A percentile compares a stretch with the other conserved stretches of the same genome.
These are phyloP conservation scores for Holacanthus passer DNA, from an alignment of 2,113 vertebrate species.

Conservation along the genomic window DNA sequence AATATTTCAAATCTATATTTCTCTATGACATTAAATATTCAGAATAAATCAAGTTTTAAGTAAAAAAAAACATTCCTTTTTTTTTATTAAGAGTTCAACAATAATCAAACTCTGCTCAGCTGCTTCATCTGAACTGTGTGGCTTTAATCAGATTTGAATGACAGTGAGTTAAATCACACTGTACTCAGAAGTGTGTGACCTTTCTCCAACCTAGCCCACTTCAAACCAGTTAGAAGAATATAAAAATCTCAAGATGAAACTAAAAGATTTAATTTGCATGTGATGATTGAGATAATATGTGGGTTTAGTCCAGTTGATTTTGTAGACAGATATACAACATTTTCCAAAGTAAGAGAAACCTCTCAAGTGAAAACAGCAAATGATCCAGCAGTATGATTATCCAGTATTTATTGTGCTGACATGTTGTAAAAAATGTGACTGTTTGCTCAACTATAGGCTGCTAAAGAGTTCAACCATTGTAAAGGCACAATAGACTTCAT, in stretches of 20 bases:
- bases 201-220: too few relatives aligned
- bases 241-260: too few relatives aligned
- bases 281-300: too few relatives aligned
- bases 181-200: too few relatives aligned
- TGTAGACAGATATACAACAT: too few relatives aligned
- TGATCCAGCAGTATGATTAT: neutral
- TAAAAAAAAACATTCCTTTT: neutral
- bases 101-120: too few relatives aligned
- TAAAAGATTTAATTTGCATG: too few relatives aligned
- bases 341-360: too few relatives aligned
- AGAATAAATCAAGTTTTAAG: neutral
- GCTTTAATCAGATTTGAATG: neutral
- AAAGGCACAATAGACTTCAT: constrained; percentile 23
- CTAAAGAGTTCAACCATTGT: constrained; percentile 15
- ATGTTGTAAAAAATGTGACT: constrained; percentile 1
- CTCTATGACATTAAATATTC: neutral
- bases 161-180: too few relatives aligned
- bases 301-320: too few relatives aligned
- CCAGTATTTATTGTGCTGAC: neutral
- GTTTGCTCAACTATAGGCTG: neutral
- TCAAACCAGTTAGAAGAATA: too few relatives aligned
- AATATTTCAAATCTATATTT: neutral
- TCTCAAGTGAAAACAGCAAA: neutral
- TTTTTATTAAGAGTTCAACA: neutral
- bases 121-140: neutral